Base-by-base conservation (phyloP, 2,113 vertebrate species). In the Loxodonta africana region DNA sequence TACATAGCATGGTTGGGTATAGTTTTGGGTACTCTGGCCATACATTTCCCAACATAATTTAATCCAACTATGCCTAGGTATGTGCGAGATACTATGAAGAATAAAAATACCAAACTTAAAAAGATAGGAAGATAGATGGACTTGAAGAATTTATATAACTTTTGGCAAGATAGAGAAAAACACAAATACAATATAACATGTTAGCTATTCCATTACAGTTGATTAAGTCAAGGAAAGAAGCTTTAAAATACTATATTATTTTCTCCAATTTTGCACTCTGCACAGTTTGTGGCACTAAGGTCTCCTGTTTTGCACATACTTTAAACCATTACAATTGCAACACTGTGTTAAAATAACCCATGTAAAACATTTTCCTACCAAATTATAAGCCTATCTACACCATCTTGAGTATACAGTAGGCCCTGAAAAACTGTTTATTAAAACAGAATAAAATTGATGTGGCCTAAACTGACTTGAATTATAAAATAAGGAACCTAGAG, bases 11-110 rank as follows among this genome's bases (percentile, higher is more conserved):
- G 30, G 11, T 37, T 65, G 28, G 17, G 0, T 89, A 83, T 51
- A 12, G 93, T 93, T 88, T 28, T 26, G n/a, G 37, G 33, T 74
- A 71, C 17, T 69, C 28, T 78, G 14, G 83, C 26, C 85, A 57
- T 33, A 87, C 33, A 71, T 76, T 93, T 93, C 51, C 11, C 28
- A 91, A 94, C 94, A 95, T 77, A 77, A 95, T 90, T 87, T 62
- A 90, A 95, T 63, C 65, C 26, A 89, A 69, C 15, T 44, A 1
- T 74, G 25, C 6, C 46, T 63, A 71, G 14, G 60, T 91, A 41
- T 83, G 6, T 90, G 21, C 12, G 81, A 37, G 5, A 73, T 94
- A 46, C 30, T 25, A 18, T 69, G 18, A 92, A 95, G 37, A 86
- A 4, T 41, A 92, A 95, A 30, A 86, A 4, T 41, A 80, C 18